Evolutionary conservation across 2,888 invertebrate species (phyloP), one percentile per base, ranked within the genome.

Genomic region (Apamea sordens): DNA sequence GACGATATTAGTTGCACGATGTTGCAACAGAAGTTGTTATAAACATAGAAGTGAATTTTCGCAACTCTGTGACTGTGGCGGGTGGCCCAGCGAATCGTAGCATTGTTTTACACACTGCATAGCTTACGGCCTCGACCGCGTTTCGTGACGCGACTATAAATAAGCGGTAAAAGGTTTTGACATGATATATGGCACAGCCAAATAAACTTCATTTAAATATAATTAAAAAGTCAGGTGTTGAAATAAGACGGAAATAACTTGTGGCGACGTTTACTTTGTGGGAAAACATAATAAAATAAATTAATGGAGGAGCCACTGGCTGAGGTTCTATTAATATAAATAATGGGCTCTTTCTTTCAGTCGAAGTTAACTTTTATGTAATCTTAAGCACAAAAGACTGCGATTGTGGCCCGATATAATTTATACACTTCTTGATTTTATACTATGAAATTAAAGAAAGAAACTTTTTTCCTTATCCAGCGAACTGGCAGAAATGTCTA

Each of bases 91-190:
- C 53, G 73, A 71, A 82, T 86, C 83, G 86, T 87, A 87, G 83
- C 86, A 88, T 91, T 85, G 91, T 90, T 91, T 91, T 87, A 87
- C 89, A 90, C 86, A 77, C 87, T 89, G 89, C 88, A 89, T 84
- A 88, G 80, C 87, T 82, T 84, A 89, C 89, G 90, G 87, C 91
- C 92, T 92, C 91, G 91, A 92, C 91, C 92, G 92, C 89, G 80
- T 91, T 92, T 90, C 89, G 83, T 88, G 88, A 86, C 86, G 85
- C 61, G 87, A 85, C 87, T 90, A 83, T 89, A 89, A 89, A 92
- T 90, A 90, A 89, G 88, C 87, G 79, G 81, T 87, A 88, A 87
- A 88, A 88, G 87, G 82, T 82, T 88, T 89, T 84, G 83, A 87
- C 87, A 89, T 86, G 84, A 86, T 89, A 84, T 86, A 89, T 83